Conservation (phyloP, 2,113 vertebrate species). For the Rhineura floridana region DNA sequence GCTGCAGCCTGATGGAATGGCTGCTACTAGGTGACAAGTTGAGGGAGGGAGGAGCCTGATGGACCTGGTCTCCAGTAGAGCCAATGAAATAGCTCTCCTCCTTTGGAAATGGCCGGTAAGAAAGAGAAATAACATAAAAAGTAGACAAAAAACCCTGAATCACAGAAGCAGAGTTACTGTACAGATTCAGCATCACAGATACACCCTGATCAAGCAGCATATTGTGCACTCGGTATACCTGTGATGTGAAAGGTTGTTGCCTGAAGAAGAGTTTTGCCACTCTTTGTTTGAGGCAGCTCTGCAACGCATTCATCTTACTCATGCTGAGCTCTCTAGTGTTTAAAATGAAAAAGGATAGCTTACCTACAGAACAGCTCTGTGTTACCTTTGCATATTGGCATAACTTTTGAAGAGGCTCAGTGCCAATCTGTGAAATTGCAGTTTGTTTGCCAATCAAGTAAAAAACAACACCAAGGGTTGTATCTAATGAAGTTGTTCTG, state of each 20-base stretch:
- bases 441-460: slow-evolving; percentile 48
- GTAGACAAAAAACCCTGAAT: neutral
- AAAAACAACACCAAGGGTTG: slow-evolving; percentile 24
- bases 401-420: neutral
- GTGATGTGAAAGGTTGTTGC: neutral
- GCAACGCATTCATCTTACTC: neutral
- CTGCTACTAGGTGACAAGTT: no score
- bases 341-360: neutral
- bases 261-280: neutral
- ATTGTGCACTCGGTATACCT: neutral
- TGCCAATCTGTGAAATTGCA: slow-evolving; percentile 15
- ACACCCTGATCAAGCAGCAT: neutral
- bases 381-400: slow-evolving; percentile 21
- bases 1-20: no score
- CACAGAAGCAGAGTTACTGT: neutral
- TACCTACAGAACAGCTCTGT: slow-evolving; percentile 35
- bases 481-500: no score
- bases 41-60: no score
- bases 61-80: no score
- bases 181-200: neutral
- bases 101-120: neutral
- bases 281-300: neutral
- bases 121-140: neutral
- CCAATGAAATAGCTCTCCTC: no score
- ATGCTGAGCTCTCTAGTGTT: slow-evolving; percentile 24